A percentile compares a stretch with the other conserved stretches of the same genome.
Conservation (phyloP, 2,888 invertebrate species). For the Asteroscopus sphinx region DNA sequence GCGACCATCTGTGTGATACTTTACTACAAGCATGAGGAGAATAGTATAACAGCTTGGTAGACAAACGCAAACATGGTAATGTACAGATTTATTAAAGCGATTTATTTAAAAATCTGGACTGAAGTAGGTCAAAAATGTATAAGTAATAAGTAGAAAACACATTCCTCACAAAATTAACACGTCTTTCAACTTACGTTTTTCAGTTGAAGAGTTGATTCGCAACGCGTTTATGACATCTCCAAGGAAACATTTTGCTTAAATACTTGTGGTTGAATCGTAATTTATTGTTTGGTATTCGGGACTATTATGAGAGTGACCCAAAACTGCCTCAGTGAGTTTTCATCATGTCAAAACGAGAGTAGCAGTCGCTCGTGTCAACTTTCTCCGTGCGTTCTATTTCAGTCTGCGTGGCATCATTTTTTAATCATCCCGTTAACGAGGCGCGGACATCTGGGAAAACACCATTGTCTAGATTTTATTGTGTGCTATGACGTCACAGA, state of each 20-base stretch:
- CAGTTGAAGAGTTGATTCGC: slow-evolving; percentile 56
- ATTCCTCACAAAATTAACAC: slow-evolving; percentile 59
- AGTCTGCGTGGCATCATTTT: slow-evolving; percentile 72
- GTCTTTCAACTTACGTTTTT: slow-evolving; percentile 63
- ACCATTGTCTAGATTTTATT: slow-evolving; percentile 67
- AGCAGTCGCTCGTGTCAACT: slow-evolving; percentile 78
- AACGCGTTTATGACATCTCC: slow-evolving; percentile 63
- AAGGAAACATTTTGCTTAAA: slow-evolving; percentile 64
- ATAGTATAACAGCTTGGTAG: slow-evolving; percentile 41
- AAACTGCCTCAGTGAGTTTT: slow-evolving; percentile 80
- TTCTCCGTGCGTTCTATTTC: slow-evolving; percentile 83
- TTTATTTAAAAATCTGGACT: slow-evolving; percentile 36
- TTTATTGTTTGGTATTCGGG: slow-evolving; percentile 75
- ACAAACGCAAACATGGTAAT: slow-evolving; percentile 25
- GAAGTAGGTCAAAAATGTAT: slow-evolving; percentile 47
- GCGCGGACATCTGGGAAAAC: slow-evolving; percentile 66
- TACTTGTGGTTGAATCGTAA: slow-evolving; percentile 62
- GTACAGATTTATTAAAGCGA: slow-evolving; percentile 23
- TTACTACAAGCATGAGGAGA: slow-evolving; percentile 40
- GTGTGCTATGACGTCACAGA: slow-evolving; percentile 49
- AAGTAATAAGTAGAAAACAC: slow-evolving; percentile 33
- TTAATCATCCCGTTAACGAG: slow-evolving; percentile 69
- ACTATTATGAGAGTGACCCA: slow-evolving; percentile 81
- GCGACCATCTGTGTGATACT: slow-evolving; percentile 57
- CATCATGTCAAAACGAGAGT: slow-evolving; percentile 73